Evolutionary conservation across 2,113 vertebrate genomes (phyloP).

Genomic region (Silurus meridionalis): DNA sequence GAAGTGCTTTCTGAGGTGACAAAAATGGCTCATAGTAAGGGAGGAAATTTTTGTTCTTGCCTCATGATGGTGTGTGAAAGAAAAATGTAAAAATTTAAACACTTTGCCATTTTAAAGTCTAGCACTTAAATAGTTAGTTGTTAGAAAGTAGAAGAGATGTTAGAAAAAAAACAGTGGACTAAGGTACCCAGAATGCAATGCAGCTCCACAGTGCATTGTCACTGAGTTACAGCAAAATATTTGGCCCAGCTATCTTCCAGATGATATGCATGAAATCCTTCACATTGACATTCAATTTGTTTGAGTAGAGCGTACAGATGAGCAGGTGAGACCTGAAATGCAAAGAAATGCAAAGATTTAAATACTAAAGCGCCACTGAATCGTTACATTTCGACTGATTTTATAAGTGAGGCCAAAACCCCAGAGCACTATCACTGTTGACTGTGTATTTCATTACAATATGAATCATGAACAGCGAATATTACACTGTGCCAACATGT

Average conservation of each 20-base stretch:
- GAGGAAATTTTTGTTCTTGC: too few relatives aligned
- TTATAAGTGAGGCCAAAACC: background rate
- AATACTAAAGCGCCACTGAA: background rate
- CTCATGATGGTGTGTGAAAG: too few relatives aligned
- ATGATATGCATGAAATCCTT: background rate
- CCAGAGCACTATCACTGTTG: background rate
- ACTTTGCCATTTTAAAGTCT: too few relatives aligned
- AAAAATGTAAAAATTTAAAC: too few relatives aligned
- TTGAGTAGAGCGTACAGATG: background rate
- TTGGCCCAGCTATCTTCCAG: too few relatives aligned
- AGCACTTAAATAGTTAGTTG: too few relatives aligned
- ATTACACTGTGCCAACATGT: background rate
- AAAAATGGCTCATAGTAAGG: too few relatives aligned
- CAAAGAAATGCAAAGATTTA: background rate
- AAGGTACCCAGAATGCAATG: background rate
- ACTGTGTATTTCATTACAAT: background rate
- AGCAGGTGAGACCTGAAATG: background rate
- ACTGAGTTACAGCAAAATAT: background rate
- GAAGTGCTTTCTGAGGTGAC: background rate
- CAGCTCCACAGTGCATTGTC: background rate
- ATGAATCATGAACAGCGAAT: too few relatives aligned
- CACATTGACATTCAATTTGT: background rate
- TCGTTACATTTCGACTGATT: background rate
- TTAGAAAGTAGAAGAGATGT: background rate
- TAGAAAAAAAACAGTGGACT: background rate